These are phyloP conservation scores for Excalfactoria chinensis DNA, from an alignment of 2,113 vertebrate genomes.

Conservation along the genomic window DNA sequence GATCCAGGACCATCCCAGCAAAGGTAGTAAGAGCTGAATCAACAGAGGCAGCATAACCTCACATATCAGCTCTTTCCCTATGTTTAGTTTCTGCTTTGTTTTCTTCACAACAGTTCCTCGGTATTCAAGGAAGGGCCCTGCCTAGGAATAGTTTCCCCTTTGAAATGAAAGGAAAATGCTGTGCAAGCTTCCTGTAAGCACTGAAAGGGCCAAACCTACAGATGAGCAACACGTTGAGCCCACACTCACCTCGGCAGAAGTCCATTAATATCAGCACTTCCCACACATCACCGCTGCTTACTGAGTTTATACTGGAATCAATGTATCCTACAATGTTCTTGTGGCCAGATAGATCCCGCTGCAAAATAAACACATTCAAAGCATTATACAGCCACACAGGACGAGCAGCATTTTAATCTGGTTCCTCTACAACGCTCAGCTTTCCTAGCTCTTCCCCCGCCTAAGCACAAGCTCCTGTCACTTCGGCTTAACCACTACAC, in stretches of 20 bases:
- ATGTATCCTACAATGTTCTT: constrained; percentile 98
- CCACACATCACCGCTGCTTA: constrained; percentile 95
- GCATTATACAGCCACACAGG: background rate
- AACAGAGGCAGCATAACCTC: background rate
- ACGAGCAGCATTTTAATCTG: accelerated
- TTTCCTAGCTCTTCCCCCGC: background rate
- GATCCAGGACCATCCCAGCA: background rate
- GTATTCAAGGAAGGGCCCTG: background rate
- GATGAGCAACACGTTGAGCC: accelerated
- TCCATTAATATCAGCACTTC: constrained; percentile 99
- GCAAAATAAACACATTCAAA: constrained; percentile 17
- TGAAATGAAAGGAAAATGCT: background rate
- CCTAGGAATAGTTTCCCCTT: background rate
- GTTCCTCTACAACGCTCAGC: background rate
- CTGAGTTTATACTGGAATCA: constrained; percentile 92
- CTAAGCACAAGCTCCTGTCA: background rate
- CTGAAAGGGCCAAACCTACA: background rate
- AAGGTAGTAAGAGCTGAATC: background rate
- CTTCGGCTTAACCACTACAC: accelerated
- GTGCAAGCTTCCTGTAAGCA: background rate
- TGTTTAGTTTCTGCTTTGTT: background rate
- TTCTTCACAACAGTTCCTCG: background rate
- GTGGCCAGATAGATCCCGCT: constrained; percentile 94
- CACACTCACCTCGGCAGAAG: constrained; percentile 91
- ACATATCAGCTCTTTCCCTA: accelerated